phyloP scores from a whole-genome alignment of 2,797 vertebrate genomes.

The Lacerta agilis region DNA sequence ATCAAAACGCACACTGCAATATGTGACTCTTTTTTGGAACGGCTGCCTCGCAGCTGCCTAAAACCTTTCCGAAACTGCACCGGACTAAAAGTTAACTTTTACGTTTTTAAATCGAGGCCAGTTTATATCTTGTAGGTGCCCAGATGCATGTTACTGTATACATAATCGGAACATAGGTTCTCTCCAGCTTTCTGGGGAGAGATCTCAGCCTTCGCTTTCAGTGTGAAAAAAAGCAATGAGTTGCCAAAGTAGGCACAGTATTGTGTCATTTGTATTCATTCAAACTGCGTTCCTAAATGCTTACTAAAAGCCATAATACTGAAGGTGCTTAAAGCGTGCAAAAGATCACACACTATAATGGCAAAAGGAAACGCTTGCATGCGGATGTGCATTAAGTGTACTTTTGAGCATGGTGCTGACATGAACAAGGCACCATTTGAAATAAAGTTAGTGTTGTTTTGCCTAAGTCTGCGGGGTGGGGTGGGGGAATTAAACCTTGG shows the following conservation, averaged over 20 bases:
- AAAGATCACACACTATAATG: not conserved
- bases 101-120: not conserved
- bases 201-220: not conserved
- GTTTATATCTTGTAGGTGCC: not conserved
- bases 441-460: not conserved
- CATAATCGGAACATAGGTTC: not conserved
- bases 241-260: not conserved
- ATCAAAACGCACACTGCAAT: constrained; percentile 16
- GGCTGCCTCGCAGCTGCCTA: not conserved
- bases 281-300: not conserved
- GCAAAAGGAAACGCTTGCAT: constrained; percentile 5
- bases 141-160: not conserved
- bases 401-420: not conserved
- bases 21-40: not conserved
- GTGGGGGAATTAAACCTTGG: not conserved
- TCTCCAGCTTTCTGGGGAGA: not conserved
- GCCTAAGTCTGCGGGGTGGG: not conserved
- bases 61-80: constrained; percentile 13
- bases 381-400: not conserved
- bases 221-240: not conserved
- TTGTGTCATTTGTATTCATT: not conserved
- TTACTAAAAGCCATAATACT: not conserved
- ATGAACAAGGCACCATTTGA: not conserved
- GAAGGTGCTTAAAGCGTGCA: not conserved
- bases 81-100: not conserved